Evolutionary conservation across 2,797 vertebrate species (phyloP), one percentile per base, ranked within the genome.

Genomic region (Pteronotus mesoamericanus): DNA sequence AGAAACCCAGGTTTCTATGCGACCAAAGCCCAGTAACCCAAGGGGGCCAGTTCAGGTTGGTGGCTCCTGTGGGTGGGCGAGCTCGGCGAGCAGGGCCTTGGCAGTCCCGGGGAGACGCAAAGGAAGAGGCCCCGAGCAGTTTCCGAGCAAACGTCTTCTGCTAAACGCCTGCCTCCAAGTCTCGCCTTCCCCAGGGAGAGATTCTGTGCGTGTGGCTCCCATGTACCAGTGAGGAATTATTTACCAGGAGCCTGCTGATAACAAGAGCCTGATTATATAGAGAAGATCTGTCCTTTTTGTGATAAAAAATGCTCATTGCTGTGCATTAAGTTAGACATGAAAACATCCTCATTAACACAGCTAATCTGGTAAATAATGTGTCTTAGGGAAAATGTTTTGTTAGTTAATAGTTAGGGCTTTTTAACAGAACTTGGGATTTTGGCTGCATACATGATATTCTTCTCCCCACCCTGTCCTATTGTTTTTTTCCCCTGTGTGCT

Each of bases 341-440:
- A 37, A 98, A 83, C 96, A 95, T 97, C 95, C 93, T 98, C 97
- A 97, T 98, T 98, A 96, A 90, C 92, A 95, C 93, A 97, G 95
- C 94, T 96, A 95, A 97, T 97, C 92, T 96, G 97, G 94, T 98
- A 98, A 98, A 98, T 98, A 98, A 97, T 96, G n/a, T 86, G 96
- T 98, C 97, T 98, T 96, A 97, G 95, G 97, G n/a, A 98, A 98
- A 96, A 97, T 98, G 92, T 86, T 98, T 98, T 97, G 98, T 98
- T 98, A 98, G 98, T 98, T 98, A 97, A 97, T 98, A 97, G 98
- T 98, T 96, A 98, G 96, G 88, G 75, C 94, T 95, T 97, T 97
- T 97, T 94, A 97, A 90, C 19, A 89, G 86, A 97, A 82, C 91
- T 69, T 86, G 85, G 91, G 95, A 75, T 89, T 80, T 78, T 97